Percentiles rank a stretch among this genome's conserved stretches.
Conservation (phyloP, 1,140 invertebrate species). For the Magallana angulata region DNA sequence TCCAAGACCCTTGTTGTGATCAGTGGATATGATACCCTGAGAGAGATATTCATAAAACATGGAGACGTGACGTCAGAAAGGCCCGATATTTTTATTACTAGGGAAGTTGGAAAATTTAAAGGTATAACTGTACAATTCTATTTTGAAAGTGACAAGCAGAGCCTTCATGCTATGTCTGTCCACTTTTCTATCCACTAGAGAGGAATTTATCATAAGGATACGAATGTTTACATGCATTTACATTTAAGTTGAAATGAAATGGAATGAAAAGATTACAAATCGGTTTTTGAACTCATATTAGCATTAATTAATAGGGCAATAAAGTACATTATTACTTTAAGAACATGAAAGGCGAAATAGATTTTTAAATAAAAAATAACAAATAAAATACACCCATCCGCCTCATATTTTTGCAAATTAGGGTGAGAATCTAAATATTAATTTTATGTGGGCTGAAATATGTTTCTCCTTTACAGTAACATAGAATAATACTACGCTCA, state of each 20-base stretch:
- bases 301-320: too few relatives aligned
- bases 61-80: conserved; percentile 53
- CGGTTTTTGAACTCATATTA: background rate
- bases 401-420: too few relatives aligned
- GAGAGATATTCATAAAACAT: conserved; percentile 57
- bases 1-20: conserved; percentile 55
- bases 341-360: too few relatives aligned
- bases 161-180: background rate
- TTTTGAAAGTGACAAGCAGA: background rate
- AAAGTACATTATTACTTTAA: too few relatives aligned
- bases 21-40: conserved; percentile 56
- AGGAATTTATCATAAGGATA: background rate
- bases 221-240: background rate
- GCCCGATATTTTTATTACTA: conserved; percentile 55
- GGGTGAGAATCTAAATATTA: too few relatives aligned
- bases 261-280: background rate
- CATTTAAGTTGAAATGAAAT: background rate
- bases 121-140: conserved; percentile 39
- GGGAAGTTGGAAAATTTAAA: conserved; percentile 54
- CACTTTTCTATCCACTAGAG: background rate
- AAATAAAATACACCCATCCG: too few relatives aligned
- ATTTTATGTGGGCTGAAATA: too few relatives aligned
- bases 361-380: too few relatives aligned
- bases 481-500: too few relatives aligned
- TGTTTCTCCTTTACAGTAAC: too few relatives aligned